A percentile compares a stretch with the other conserved stretches of the same genome.
Conservation (phyloP, 2,113 vertebrate species). For the Nothoprocta perdicaria region DNA sequence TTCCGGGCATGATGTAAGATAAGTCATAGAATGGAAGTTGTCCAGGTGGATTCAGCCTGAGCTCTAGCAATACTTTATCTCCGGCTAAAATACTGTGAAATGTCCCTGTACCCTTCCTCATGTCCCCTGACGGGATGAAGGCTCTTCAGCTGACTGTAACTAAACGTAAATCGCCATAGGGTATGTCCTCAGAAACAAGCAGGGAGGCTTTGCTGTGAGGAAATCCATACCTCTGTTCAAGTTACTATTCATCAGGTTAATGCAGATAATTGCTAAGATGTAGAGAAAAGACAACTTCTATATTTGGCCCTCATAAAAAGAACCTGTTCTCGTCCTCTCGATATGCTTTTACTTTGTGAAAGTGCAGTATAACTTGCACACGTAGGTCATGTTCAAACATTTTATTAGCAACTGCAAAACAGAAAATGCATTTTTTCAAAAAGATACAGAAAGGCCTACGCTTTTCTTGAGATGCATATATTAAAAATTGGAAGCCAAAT, state of each 20-base stretch:
- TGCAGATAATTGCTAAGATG: neutral
- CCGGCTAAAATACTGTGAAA: neutral
- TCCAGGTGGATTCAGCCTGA: neutral
- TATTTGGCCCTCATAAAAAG: neutral
- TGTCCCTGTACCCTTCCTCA: neutral
- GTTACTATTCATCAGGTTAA: neutral
- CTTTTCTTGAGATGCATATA: neutral
- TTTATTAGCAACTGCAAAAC: neutral
- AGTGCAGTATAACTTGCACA: neutral
- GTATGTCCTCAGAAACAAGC: neutral
- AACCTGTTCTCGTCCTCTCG: neutral
- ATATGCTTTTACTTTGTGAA: neutral
- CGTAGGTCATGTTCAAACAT: neutral
- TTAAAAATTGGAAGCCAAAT: neutral
- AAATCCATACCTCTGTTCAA: neutral
- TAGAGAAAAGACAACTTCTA: neutral
- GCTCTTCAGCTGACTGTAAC: neutral
- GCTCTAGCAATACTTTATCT: neutral
- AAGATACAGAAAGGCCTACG: neutral
- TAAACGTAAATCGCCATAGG: neutral
- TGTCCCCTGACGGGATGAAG: neutral
- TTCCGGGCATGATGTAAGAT: neutral
- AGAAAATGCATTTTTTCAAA: neutral
- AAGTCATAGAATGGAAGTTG: neutral
- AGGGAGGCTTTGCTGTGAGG: neutral